phyloP scores from a whole-genome alignment of 2,113 vertebrate genomes.

The Callipepla squamata region DNA sequence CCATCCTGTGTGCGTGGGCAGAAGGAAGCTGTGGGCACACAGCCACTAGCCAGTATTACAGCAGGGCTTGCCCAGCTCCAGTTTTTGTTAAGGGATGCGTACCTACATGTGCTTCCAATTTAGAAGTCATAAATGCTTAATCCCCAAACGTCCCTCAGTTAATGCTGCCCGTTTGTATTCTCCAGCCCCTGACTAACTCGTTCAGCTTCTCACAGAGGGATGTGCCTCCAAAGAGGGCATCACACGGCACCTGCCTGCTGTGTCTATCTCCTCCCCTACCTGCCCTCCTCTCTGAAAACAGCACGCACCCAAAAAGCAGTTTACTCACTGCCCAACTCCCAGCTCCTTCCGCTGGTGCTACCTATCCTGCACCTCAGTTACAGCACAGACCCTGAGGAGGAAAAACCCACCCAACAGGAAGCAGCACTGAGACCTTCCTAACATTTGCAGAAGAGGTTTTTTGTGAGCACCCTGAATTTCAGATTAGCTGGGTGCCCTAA shows the following conservation, averaged over 20 bases:
- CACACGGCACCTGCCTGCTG: too few species aligned
- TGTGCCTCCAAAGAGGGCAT: not conserved
- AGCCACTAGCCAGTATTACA: not conserved
- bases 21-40: not conserved
- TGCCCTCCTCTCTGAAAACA: not conserved
- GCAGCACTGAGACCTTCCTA: not conserved
- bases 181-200: not conserved
- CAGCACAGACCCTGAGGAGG: not conserved
- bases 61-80: not conserved
- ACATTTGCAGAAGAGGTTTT: accelerated
- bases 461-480: not conserved
- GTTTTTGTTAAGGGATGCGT: not conserved
- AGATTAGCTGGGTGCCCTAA: not conserved
- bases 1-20: accelerated
- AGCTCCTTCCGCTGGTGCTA: not conserved
- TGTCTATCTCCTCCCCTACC: not conserved
- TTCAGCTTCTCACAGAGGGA: not conserved
- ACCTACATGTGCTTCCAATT: not conserved
- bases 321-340: not conserved
- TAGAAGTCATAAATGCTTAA: not conserved
- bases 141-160: not conserved
- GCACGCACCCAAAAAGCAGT: not conserved
- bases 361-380: accelerated
- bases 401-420: not conserved
- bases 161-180: not conserved